Percentiles rank a stretch among this genome's conserved stretches.
phyloP scores from a whole-genome alignment of 2,113 vertebrate genomes.

The Scortum barcoo region DNA sequence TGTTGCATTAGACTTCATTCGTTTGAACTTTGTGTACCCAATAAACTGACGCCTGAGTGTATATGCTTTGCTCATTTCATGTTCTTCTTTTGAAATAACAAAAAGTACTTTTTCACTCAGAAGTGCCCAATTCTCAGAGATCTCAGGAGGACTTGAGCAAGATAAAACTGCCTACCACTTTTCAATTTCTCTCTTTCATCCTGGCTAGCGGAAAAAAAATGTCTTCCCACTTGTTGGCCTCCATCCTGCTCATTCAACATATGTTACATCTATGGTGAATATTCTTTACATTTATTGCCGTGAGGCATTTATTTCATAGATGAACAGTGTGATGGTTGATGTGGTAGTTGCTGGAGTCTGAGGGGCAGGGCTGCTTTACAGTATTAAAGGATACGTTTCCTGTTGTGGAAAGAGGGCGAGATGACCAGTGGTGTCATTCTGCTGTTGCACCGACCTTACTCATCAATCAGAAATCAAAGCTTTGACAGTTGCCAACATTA shows the following conservation, averaged over 20 bases:
- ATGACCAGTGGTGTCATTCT: conserved; percentile 58
- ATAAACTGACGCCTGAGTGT: neutral
- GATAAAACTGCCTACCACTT: neutral
- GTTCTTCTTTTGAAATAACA: conserved; percentile 10
- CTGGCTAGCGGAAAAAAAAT: neutral
- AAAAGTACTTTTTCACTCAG: neutral
- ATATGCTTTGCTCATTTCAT: neutral
- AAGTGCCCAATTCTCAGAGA: neutral
- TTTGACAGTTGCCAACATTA: conserved; percentile 73
- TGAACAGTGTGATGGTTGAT: neutral
- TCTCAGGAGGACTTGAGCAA: neutral
- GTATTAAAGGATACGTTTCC: conserved; percentile 47
- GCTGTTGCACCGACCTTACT: conserved; percentile 75
- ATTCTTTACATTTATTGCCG: conserved; percentile 14
- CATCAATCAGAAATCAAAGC: conserved; percentile 81
- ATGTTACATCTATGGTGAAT: conserved; percentile 6
- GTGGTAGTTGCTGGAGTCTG: conserved; percentile 7
- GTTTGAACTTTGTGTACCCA: neutral
- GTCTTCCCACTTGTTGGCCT: conserved; percentile 12
- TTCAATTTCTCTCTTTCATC: neutral
- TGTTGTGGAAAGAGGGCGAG: conserved; percentile 55
- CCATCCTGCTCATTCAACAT: conserved; percentile 6
- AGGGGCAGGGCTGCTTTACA: conserved; percentile 6
- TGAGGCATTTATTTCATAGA: conserved; percentile 9
- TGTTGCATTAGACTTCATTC: neutral